A percentile compares a stretch with the other conserved stretches of the same genome.
Evolutionary conservation across 2,888 invertebrate species (phyloP).

Genomic region (Drosophila robusta): DNA sequence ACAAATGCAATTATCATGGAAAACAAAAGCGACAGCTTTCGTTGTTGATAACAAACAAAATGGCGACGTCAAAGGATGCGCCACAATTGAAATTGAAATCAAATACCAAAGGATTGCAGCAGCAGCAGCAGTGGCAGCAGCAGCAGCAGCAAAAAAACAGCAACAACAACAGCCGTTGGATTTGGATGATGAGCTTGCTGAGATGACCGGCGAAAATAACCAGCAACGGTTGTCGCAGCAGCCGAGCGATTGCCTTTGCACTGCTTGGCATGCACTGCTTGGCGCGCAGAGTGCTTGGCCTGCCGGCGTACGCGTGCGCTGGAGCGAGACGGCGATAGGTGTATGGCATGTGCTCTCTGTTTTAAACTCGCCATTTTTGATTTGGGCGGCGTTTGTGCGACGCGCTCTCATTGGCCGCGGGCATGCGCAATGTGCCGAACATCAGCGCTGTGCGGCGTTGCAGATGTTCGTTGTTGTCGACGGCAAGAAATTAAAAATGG

Average conservation of each 20-base stretch:
- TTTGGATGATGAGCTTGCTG: conserved; percentile 55
- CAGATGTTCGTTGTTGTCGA: conserved; percentile 77
- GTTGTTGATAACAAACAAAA: conserved; percentile 72
- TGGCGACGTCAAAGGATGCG: conserved; percentile 76
- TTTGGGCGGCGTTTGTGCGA: conserved; percentile 82
- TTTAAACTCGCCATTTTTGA: conserved; percentile 84
- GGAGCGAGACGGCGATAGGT: conserved; percentile 45
- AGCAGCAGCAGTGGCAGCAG: conserved; percentile 28
- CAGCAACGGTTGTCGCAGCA: conserved; percentile 34
- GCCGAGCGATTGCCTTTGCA: conserved; percentile 31
- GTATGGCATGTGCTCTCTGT: conserved; percentile 52
- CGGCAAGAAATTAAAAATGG: conserved; percentile 77
- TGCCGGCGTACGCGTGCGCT: conserved; percentile 18
- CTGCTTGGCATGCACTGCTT: conserved; percentile 64
- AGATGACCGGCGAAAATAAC: conserved; percentile 54
- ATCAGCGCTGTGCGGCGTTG: conserved; percentile 44
- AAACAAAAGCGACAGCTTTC: conserved; percentile 79
- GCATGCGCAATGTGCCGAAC: conserved; percentile 74
- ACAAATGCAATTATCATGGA: conserved; percentile 80
- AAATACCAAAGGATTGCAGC: conserved; percentile 71
- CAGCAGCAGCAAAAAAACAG: conserved; percentile 10
- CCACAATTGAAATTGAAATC: conserved; percentile 79
- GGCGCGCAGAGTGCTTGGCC: conserved; percentile 5
- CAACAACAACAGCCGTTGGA: conserved; percentile 20
- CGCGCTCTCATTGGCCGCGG: conserved; percentile 80